Evolutionary conservation across 2,888 invertebrate species (phyloP), one percentile per base, ranked within the genome.

Genomic region (Dicranocentrus wangi): DNA sequence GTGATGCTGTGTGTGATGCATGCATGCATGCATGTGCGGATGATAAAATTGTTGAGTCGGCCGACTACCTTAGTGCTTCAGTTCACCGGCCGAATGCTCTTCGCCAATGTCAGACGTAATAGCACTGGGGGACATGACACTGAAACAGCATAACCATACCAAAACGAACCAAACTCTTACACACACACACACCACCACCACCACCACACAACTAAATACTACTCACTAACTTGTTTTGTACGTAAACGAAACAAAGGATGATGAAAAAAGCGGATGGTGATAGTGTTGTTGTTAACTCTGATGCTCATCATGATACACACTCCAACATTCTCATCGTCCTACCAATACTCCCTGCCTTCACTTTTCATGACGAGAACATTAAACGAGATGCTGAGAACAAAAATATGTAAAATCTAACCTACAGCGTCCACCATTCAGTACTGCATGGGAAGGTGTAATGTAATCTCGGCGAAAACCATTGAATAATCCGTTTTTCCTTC

Each of bases 41-140:
- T 69, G 63, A 76, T 70, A 78, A 78, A 78, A 70, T 60, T 61
- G 70, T 76, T 76, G 39, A 76, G 76, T 78, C 78, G 78, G 78
- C 78, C 78, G 78, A 78, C 78, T 78, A 78, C 78, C 78, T 78
- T 78, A 78, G 70, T 78, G 70, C 70, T 71, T 78, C 78, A 78
- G 78, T 78, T 78, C 78, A 78, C 63, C 78, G 78, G 78, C 78
- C 78, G 78, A 78, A 78, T 78, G 78, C 78, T 78, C 78, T 78
- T 78, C 78, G 78, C 78, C 78, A 78, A 78, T 78, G 78, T 78
- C 78, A 78, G 78, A 78, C 70, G 70, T 78, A 78, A 78, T 78
- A 71, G 78, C 65, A 58, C 32, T 69, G 69, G 77, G 69, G 70
- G 78, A 78, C 78, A 78, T 78, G 78, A 71, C 78, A 70, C 78